Percentiles rank a stretch among this genome's conserved stretches.
phyloP scores from a whole-genome alignment of 2,113 vertebrate species.

The Microcebus tavaratra region DNA sequence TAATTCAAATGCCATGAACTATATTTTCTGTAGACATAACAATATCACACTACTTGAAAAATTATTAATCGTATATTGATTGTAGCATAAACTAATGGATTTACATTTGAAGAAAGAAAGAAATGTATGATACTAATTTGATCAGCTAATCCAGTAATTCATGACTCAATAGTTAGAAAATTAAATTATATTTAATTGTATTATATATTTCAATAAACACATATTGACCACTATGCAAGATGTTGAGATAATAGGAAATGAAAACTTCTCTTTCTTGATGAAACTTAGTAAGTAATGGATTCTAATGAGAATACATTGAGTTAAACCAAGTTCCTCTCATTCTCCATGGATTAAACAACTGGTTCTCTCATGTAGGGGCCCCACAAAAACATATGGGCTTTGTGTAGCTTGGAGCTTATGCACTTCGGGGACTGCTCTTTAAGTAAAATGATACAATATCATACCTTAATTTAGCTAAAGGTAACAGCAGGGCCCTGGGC shows the following conservation, averaged over 20 bases:
- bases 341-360: not conserved
- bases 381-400: not conserved
- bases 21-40: not conserved
- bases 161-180: not conserved
- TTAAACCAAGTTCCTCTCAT: not conserved
- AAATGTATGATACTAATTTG: not conserved
- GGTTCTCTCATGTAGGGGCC: too few species aligned
- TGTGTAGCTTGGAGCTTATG: accelerated
- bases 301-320: not conserved
- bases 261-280: not conserved
- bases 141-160: not conserved
- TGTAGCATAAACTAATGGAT: not conserved
- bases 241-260: not conserved
- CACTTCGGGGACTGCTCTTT: not conserved
- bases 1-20: not conserved
- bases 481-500: not conserved
- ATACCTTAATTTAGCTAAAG: not conserved
- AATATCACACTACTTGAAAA: not conserved
- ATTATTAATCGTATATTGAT: not conserved
- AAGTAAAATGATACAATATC: not conserved
- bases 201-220: not conserved
- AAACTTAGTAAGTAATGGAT: not conserved
- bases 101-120: slow-evolving; percentile 6
- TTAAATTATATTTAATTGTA: not conserved
- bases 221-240: not conserved